These are phyloP conservation scores for Sorex maritimensis DNA, from an alignment of 2,797 vertebrate genomes.

Conservation along the genomic window DNA sequence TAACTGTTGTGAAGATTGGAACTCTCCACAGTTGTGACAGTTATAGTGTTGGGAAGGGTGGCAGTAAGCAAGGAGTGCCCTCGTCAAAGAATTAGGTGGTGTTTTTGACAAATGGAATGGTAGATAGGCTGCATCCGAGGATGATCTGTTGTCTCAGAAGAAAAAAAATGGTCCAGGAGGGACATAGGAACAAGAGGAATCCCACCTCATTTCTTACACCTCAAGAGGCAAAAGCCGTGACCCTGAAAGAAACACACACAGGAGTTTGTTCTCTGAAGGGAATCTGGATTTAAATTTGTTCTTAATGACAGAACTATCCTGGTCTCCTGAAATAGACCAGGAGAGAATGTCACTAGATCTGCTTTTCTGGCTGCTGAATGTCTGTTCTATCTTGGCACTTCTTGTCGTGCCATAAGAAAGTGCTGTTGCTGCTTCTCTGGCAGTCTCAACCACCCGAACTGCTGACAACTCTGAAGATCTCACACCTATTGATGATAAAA, in stretches of 20 bases:
- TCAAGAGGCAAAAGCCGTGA: not conserved
- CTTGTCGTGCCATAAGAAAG: constrained; percentile 74
- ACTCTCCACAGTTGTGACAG: not conserved
- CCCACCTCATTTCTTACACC: not conserved
- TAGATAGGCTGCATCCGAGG: not conserved
- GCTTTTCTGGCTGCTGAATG: constrained; percentile 78
- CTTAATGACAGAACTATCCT: constrained; percentile 41
- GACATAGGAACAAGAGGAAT: not conserved
- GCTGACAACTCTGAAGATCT: constrained; percentile 75
- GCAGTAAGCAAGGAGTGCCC: not conserved
- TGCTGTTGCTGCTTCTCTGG: constrained; percentile 79
- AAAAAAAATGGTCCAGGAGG: not conserved
- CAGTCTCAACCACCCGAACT: constrained; percentile 79
- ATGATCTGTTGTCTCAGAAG: not conserved
- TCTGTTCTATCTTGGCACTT: constrained; percentile 74
- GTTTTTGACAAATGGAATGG: not conserved
- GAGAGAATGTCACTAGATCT: constrained; percentile 66
- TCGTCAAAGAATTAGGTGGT: not conserved
- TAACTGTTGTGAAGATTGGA: not conserved
- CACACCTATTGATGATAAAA: constrained; percentile 82
- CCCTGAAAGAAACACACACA: not conserved
- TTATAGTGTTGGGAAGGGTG: not conserved
- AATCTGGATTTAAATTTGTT: constrained; percentile 33
- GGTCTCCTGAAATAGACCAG: constrained; percentile 60
- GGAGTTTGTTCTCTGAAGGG: not conserved